A percentile compares a stretch with the other conserved stretches of the same genome.
Evolutionary conservation across 2,888 invertebrate species (phyloP).

Genomic region (Orthosia incerta): DNA sequence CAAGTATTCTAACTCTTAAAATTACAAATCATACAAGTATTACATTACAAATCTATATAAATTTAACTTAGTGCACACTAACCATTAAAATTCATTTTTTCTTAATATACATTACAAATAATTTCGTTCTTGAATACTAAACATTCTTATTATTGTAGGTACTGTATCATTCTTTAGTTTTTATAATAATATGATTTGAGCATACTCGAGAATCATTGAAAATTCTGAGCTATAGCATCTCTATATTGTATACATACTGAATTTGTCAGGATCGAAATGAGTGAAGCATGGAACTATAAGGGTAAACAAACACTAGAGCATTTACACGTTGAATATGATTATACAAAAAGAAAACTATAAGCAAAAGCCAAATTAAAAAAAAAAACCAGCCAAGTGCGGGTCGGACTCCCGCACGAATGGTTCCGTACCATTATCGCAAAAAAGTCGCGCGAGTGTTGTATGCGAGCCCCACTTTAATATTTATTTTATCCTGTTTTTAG

Average conservation of each 20-base stretch:
- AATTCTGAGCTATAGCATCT: slow-evolving; percentile 70
- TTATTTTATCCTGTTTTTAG: no score
- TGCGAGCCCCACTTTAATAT: no score
- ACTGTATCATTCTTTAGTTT: slow-evolving; percentile 69
- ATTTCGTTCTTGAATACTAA: slow-evolving; percentile 82
- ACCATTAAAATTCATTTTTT: slow-evolving; percentile 91
- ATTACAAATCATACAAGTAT: slow-evolving; percentile 76
- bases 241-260: slow-evolving; percentile 80
- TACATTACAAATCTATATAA: slow-evolving; percentile 71
- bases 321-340: background rate
- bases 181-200: slow-evolving; percentile 79
- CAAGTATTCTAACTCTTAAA: slow-evolving; percentile 74
- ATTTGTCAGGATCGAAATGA: slow-evolving; percentile 35
- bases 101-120: slow-evolving; percentile 91
- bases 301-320: slow-evolving; percentile 22
- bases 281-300: slow-evolving; percentile 14
- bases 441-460: no score
- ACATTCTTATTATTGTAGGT: slow-evolving; percentile 72
- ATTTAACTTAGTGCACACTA: slow-evolving; percentile 84
- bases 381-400: no score
- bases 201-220: slow-evolving; percentile 73
- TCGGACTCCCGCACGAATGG: no score
- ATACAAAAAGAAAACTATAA: background rate
- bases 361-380: background rate
- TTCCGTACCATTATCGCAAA: no score